Conservation (phyloP, 2,888 invertebrate genomes). For the Lepas anatifera region DNA sequence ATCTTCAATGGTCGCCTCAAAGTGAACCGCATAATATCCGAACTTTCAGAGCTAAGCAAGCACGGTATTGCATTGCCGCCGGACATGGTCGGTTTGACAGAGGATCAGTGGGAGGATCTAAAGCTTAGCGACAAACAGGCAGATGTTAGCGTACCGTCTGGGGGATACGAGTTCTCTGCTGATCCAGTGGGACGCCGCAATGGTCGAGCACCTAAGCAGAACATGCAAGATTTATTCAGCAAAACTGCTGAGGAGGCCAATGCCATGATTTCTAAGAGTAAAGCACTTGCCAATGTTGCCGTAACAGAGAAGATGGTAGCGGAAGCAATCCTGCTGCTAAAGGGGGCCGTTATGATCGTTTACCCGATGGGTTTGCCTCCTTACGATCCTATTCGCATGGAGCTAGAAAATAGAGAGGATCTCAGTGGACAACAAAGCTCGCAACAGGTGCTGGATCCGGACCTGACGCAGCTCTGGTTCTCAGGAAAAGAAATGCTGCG, state of each 20-base stretch:
- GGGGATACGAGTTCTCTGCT: constrained; percentile 46
- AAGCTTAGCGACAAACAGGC: constrained; percentile 77
- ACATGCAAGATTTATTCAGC: constrained; percentile 63
- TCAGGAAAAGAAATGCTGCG: constrained; percentile 72
- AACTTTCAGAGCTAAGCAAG: constrained; percentile 71
- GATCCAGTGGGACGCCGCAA: constrained; percentile 64
- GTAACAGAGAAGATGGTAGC: constrained; percentile 61
- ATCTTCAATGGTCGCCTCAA: constrained; percentile 14
- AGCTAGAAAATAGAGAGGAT: constrained; percentile 82
- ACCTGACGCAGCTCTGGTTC: constrained; percentile 69
- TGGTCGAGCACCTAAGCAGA: constrained; percentile 66
- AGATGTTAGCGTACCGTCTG: constrained; percentile 67
- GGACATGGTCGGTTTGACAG: constrained; percentile 80
- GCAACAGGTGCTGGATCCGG: constrained; percentile 40
- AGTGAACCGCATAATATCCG: constrained; percentile 34
- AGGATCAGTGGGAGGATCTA: constrained; percentile 81
- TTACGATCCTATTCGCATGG: constrained; percentile 72
- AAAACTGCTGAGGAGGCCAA: constrained; percentile 68
- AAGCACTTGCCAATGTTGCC: constrained; percentile 50
- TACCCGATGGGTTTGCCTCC: constrained; percentile 91
- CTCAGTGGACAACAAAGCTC: constrained; percentile 61
- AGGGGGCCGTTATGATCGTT: constrained; percentile 77
- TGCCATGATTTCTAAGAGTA: constrained; percentile 65
- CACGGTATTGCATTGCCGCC: constrained; percentile 75
- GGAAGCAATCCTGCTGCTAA: constrained; percentile 64